These are phyloP conservation scores for Hemiscyllium ocellatum DNA, from an alignment of 2,113 vertebrate species.

Conservation along the genomic window DNA sequence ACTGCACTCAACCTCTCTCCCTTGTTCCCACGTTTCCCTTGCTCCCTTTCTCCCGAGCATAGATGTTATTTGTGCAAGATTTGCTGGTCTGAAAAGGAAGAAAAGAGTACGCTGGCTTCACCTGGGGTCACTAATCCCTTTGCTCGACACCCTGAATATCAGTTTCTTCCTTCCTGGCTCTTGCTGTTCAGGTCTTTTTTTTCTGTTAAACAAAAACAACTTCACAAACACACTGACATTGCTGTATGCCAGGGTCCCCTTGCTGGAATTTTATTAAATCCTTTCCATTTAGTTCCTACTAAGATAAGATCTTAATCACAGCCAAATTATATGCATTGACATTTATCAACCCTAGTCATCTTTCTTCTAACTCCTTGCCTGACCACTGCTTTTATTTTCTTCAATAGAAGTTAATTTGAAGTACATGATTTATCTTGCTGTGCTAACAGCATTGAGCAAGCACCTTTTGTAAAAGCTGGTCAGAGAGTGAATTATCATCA, in stretches of 20 bases:
- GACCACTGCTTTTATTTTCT: slow-evolving; percentile 65
- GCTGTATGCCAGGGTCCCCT: slow-evolving; percentile 47
- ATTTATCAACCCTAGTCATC: slow-evolving; percentile 72
- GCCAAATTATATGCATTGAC: slow-evolving; percentile 73
- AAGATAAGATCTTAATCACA: slow-evolving; percentile 83
- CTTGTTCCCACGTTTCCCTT: background rate
- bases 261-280: slow-evolving; percentile 63
- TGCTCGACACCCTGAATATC: slow-evolving; percentile 50
- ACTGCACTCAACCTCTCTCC: slow-evolving; percentile 42
- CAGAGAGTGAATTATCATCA: slow-evolving; percentile 77
- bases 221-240: slow-evolving; percentile 44
- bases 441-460: slow-evolving; percentile 64
- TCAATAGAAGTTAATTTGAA: slow-evolving; percentile 88
- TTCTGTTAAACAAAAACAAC: slow-evolving; percentile 44
- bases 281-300: slow-evolving; percentile 74
- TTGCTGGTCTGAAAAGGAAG: slow-evolving; percentile 62
- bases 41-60: background rate
- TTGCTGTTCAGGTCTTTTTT: slow-evolving; percentile 41
- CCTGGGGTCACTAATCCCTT: slow-evolving; percentile 49
- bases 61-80: slow-evolving; percentile 40
- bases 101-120: slow-evolving; percentile 36
- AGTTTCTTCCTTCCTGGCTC: slow-evolving; percentile 50
- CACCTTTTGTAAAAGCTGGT: slow-evolving; percentile 77
- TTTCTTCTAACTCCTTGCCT: slow-evolving; percentile 59
- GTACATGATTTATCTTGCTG: slow-evolving; percentile 77